These are phyloP conservation scores for Perdita meconis DNA, from an alignment of 2,888 invertebrate genomes.

Conservation along the genomic window DNA sequence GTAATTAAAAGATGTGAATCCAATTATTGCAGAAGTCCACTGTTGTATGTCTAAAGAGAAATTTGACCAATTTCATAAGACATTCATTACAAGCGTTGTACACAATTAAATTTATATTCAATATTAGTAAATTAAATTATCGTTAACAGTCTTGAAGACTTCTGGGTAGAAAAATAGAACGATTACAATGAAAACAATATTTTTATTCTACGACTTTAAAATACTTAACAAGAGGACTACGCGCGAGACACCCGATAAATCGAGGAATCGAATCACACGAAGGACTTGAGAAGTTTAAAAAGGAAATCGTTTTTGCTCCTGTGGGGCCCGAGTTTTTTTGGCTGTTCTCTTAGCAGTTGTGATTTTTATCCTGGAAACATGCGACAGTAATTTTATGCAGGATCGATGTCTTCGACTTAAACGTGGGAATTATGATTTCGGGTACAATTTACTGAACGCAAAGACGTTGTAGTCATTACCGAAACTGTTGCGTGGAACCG, in stretches of 20 bases:
- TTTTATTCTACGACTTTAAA: too few relatives aligned
- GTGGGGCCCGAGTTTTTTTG: not conserved
- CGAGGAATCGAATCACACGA: conserved; percentile 21
- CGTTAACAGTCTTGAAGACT: too few relatives aligned
- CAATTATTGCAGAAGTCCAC: too few relatives aligned
- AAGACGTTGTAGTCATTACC: not conserved
- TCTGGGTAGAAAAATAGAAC: too few relatives aligned
- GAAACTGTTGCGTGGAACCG: not conserved
- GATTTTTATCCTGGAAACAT: conserved; percentile 18
- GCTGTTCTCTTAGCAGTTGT: not conserved
- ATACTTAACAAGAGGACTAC: too few relatives aligned
- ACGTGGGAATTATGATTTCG: conserved; percentile 21
- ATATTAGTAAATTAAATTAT: too few relatives aligned
- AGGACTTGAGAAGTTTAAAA: conserved; percentile 13
- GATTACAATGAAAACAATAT: too few relatives aligned
- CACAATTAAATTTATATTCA: too few relatives aligned
- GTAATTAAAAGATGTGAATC: too few relatives aligned
- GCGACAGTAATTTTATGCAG: conserved; percentile 14
- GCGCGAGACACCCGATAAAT: conserved; percentile 46
- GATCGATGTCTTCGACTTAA: not conserved
- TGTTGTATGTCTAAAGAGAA: too few relatives aligned
- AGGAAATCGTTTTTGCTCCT: not conserved
- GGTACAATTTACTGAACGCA: not conserved
- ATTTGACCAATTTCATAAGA: too few relatives aligned
- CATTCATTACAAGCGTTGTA: too few relatives aligned